Base-by-base conservation (phyloP, 2,797 vertebrate genomes). In the Neosilurus hyrtlii region DNA sequence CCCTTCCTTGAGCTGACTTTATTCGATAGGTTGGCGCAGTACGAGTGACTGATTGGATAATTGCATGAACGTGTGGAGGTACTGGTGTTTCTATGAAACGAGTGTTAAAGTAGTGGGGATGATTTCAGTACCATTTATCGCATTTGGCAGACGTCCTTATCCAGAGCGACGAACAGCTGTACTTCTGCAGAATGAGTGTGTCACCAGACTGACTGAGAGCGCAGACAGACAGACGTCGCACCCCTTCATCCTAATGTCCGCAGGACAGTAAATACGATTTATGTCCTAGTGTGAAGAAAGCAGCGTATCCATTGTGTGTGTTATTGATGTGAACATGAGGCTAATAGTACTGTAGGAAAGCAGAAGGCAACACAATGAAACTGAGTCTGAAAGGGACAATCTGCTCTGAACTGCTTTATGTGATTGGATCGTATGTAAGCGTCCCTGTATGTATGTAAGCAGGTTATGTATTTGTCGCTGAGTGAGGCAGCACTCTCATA, bases 111-210 rank as follows among this genome's bases (percentile, higher is more conserved):
- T 43, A 43, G 43, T 43, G 43, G 43, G 43, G 43, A 8, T 43
- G 43, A 43, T 43, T 43, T 43, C 43, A 43, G 43, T 43, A 43
- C 43, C 43, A 43, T 43, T 43, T 43, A 43, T 43, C 43, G 8
- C 43, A 43, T 43, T 43, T 43, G 43, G 43, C 43, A 43, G 4
- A 43, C 43, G 3, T 5, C 43, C 43, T 43, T 43, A 43, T 43
- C 43, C 43, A 43, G 43, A 43, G 8, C 43, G 43, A 43, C 43
- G 8, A 43, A 8, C 86, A 86, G 87, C 80, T 86, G 84, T 11
- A 37, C 54, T 75, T 22, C 4, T 75, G 54, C 56, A 61, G 15
- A 76, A 10, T 3, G 56, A 59, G 56, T 14, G 49, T 35, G 24
- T 67, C 49, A 52, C 24, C 65, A 77, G 61, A 56, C 81, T n/a